A percentile compares a stretch with the other conserved stretches of the same genome.
These are phyloP conservation scores for Crenichthys baileyi DNA, from an alignment of 2,797 vertebrate species.

Conservation along the genomic window DNA sequence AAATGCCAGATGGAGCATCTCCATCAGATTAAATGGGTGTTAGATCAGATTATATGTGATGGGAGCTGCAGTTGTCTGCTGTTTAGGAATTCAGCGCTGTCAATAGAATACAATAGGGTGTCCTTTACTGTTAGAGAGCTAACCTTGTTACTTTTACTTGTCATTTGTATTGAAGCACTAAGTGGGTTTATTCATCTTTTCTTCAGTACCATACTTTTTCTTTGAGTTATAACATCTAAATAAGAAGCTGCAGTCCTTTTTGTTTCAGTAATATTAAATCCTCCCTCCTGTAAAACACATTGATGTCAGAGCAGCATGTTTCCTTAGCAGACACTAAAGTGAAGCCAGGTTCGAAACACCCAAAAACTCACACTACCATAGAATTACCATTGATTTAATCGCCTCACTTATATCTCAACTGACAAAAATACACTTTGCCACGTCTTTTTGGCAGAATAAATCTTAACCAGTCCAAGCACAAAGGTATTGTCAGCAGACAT, in stretches of 20 bases:
- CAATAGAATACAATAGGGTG: conserved; percentile 64
- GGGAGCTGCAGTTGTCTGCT: conserved; percentile 64
- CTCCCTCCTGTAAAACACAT: background rate
- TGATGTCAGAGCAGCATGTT: background rate
- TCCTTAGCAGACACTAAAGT: background rate
- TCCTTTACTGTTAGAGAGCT: conserved; percentile 63
- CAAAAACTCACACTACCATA: conserved; percentile 31
- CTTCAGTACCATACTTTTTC: conserved; percentile 18
- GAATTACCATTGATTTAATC: conserved; percentile 72
- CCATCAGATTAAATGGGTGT: conserved; percentile 54
- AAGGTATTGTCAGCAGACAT: conserved; percentile 67
- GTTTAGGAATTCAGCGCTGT: conserved; percentile 70
- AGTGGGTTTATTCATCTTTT: conserved; percentile 50
- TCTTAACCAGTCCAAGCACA: conserved; percentile 62
- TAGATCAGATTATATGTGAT: conserved; percentile 69
- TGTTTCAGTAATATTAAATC: conserved; percentile 19
- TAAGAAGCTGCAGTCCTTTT: conserved; percentile 24
- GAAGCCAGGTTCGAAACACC: conserved; percentile 37
- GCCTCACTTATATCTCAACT: conserved; percentile 72
- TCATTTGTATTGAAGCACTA: conserved; percentile 52
- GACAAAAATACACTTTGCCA: conserved; percentile 75
- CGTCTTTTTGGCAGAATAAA: conserved; percentile 64
- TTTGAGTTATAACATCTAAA: conserved; percentile 19
- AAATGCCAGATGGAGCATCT: conserved; percentile 66
- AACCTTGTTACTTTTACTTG: conserved; percentile 67